Percentiles rank a stretch among this genome's conserved stretches.
Evolutionary conservation across 2,888 invertebrate genomes (phyloP).

Genomic region (Steinernema carpocapsae): DNA sequence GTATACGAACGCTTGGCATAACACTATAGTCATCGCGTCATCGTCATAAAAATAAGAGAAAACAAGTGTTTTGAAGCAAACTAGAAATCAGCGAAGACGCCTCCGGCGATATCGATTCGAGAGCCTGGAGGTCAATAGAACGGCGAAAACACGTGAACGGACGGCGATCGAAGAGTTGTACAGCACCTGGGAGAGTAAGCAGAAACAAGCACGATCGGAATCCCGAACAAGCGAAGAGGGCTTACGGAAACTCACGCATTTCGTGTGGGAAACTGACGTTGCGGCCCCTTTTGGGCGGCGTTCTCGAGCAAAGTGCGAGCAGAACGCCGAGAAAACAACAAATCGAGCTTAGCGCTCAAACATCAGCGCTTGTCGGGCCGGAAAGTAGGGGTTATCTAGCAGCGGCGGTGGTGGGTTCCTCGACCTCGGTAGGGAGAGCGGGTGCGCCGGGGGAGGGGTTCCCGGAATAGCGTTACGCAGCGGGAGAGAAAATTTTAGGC

Average conservation of each 20-base stretch:
- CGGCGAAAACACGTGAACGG: neutral
- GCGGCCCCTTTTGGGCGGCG: constrained; percentile 1
- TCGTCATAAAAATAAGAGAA: too few relatives aligned
- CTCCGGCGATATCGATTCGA: too few relatives aligned
- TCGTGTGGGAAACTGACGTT: neutral
- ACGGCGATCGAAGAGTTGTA: too few relatives aligned
- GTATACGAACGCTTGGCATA: too few relatives aligned
- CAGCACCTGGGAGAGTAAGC: too few relatives aligned
- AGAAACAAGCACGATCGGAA: too few relatives aligned
- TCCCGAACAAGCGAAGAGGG: too few relatives aligned
- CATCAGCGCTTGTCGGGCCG: neutral
- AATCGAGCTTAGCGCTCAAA: neutral
- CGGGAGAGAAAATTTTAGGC: constrained; percentile 21
- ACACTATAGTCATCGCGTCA: too few relatives aligned
- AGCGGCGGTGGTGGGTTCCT: neutral
- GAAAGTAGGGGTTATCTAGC: neutral
- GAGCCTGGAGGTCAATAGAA: neutral
- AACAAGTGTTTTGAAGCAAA: too few relatives aligned
- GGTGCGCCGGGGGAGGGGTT: neutral
- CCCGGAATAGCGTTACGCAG: neutral
- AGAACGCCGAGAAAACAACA: neutral
- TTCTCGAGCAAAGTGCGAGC: neutral
- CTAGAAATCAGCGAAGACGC: too few relatives aligned
- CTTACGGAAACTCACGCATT: neutral
- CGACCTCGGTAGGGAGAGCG: neutral